A percentile compares a stretch with the other conserved stretches of the same genome.
phyloP scores from a whole-genome alignment of 2,113 vertebrate genomes.

The Semnopithecus entellus region DNA sequence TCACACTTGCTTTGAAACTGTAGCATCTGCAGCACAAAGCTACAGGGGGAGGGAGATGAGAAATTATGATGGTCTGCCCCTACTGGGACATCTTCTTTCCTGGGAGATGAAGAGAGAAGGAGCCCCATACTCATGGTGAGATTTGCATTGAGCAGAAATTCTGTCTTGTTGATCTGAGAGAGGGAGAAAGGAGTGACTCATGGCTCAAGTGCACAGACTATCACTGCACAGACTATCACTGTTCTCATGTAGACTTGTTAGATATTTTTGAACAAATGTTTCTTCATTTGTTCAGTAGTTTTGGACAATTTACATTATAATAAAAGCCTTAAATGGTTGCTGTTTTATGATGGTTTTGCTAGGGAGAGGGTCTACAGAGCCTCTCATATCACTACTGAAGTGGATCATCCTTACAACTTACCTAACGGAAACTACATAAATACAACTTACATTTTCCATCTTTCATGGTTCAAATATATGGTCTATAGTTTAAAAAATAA shows the following conservation, averaged over 20 bases:
- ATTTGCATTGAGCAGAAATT: not conserved
- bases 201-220: not conserved
- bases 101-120: not conserved
- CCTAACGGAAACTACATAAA: not conserved
- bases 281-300: not conserved
- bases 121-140: not conserved
- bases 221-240: not conserved
- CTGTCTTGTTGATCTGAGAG: not conserved
- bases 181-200: not conserved
- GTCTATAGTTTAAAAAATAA: not conserved
- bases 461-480: not conserved
- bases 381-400: not conserved
- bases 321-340: not conserved
- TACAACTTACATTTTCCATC: not conserved
- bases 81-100: not conserved
- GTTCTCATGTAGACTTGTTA: not conserved
- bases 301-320: not conserved
- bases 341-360: not conserved
- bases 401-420: not conserved
- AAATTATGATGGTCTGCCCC: not conserved
- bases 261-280: not conserved
- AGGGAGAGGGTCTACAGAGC: not conserved
- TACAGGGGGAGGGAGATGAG: not conserved
- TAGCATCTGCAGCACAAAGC: not conserved
- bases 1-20: not conserved